Percentiles rank a stretch among this genome's conserved stretches.
phyloP scores from a whole-genome alignment of 2,888 invertebrate genomes.

The Candidula unifasciata region DNA sequence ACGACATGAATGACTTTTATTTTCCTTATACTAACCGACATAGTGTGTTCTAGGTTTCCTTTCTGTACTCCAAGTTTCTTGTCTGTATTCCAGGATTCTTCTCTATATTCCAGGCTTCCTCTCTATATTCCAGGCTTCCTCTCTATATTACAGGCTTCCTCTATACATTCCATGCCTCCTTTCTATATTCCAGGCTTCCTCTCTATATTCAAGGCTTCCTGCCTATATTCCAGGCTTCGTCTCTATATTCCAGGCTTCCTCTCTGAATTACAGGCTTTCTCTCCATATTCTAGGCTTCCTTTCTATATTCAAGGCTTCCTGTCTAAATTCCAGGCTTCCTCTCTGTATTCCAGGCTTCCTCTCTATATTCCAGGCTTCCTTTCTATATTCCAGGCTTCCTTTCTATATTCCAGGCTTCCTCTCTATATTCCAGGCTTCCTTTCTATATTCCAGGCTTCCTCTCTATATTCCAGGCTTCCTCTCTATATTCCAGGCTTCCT shows the following conservation, averaged over 20 bases:
- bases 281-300: constrained; percentile 55
- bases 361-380: constrained; percentile 58
- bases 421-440: too few species aligned
- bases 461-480: constrained; percentile 58
- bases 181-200: constrained; percentile 56
- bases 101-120: constrained; percentile 58
- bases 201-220: too few species aligned
- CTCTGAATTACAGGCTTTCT: too few species aligned
- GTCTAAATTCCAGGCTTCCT: constrained; percentile 56
- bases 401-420: constrained; percentile 56
- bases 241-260: constrained; percentile 58
- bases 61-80: too few species aligned
- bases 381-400: too few species aligned
- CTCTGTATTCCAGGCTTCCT: constrained; percentile 58
- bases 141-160: constrained; percentile 58
- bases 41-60: constrained; percentile 55
- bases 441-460: constrained; percentile 56
- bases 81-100: constrained; percentile 55
- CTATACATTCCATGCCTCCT: too few species aligned
- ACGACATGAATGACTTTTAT: not conserved
- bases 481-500: constrained; percentile 58
- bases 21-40: too few species aligned
- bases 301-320: too few species aligned
- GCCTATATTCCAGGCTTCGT: constrained; percentile 56
- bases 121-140: constrained; percentile 58